Conservation (phyloP, 1,140 invertebrate species). For the Globodera rostochiensis region DNA sequence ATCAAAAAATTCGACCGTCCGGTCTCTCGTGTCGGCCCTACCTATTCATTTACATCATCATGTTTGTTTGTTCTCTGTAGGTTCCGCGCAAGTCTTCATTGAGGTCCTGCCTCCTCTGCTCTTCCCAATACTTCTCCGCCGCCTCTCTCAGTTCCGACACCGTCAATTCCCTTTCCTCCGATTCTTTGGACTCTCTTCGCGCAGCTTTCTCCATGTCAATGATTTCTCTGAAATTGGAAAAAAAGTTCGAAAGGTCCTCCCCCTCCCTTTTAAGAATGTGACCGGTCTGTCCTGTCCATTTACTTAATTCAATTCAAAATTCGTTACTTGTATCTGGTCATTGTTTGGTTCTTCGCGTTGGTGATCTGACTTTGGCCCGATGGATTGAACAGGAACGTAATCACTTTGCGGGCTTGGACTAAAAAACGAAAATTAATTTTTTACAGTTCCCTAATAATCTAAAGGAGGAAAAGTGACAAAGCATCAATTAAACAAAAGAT, state of each 20-base stretch:
- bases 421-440: background rate
- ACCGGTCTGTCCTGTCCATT: no score
- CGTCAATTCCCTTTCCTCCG: background rate
- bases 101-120: background rate
- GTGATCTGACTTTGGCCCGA: background rate
- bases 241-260: no score
- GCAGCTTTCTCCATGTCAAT: background rate
- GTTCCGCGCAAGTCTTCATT: background rate
- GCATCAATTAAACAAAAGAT: no score
- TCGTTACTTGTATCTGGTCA: background rate
- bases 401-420: background rate
- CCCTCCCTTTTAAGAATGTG: no score
- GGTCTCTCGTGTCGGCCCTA: no score
- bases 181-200: background rate
- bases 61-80: background rate
- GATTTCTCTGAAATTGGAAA: background rate
- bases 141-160: background rate
- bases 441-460: background rate
- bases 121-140: background rate
- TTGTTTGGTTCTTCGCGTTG: background rate
- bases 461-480: no score
- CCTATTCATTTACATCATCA: background rate
- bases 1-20: no score
- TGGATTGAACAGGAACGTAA: no score
- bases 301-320: background rate